These are phyloP conservation scores for Bombus confusus DNA, from an alignment of 1,140 invertebrate species.

Conservation along the genomic window DNA sequence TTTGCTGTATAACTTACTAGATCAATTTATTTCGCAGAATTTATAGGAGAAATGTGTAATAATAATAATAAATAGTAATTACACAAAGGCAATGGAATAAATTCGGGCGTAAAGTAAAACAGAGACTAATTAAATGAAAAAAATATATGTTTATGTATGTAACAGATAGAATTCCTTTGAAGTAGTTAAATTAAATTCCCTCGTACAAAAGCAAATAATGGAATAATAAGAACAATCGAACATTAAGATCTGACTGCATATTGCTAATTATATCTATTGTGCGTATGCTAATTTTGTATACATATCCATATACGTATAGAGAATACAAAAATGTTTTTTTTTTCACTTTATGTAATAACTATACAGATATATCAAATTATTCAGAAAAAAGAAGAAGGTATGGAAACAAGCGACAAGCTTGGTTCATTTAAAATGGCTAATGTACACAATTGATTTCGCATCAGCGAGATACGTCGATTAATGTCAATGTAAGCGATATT, in stretches of 20 bases:
- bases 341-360: not conserved
- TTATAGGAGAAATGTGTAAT: not conserved
- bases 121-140: not conserved
- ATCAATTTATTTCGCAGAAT: not conserved
- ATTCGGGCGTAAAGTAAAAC: not conserved
- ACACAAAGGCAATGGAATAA: not conserved
- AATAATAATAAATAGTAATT: no score
- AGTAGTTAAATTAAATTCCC: not conserved
- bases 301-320: no score
- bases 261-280: not conserved
- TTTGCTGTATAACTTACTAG: not conserved
- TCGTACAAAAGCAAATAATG: not conserved
- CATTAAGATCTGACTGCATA: not conserved
- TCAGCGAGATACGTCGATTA: not conserved
- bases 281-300: not conserved
- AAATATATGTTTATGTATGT: no score
- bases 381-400: not conserved
- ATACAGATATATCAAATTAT: not conserved
- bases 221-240: not conserved
- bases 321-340: not conserved
- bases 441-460: slow-evolving; percentile 9
- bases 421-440: slow-evolving; percentile 13
- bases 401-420: not conserved
- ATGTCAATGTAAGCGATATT: slow-evolving; percentile 34
- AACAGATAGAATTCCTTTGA: not conserved